These are phyloP conservation scores for Anastrepha ludens DNA, from an alignment of 1,140 invertebrate species.

Conservation along the genomic window DNA sequence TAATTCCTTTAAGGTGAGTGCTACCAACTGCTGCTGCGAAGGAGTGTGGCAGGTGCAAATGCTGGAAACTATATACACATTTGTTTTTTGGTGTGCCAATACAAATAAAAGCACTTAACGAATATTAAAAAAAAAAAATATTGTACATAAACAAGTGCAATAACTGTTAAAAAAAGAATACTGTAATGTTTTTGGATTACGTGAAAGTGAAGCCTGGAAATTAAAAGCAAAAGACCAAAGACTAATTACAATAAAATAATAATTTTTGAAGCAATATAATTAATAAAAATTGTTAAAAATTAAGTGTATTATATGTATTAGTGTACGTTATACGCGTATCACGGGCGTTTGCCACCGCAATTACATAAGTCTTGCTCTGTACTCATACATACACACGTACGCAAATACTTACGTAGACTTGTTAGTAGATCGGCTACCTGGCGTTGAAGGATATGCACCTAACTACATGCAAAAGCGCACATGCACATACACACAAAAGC, in stretches of 20 bases:
- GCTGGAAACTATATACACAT: background rate
- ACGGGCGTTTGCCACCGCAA: conserved; percentile 1
- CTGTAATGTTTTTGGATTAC: background rate
- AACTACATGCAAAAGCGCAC: background rate
- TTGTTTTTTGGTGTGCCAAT: too few relatives aligned
- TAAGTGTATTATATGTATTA: background rate
- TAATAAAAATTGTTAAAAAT: background rate
- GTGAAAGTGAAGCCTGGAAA: background rate
- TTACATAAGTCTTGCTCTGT: conserved; percentile 22
- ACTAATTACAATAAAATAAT: background rate
- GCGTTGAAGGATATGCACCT: background rate
- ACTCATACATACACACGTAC: background rate
- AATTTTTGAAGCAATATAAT: background rate
- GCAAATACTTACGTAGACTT: background rate
- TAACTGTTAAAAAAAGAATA: background rate
- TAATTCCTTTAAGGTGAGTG: conserved; percentile 75
- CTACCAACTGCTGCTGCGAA: background rate
- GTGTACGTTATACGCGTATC: background rate
- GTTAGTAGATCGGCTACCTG: conserved; percentile 12
- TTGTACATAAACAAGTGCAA: background rate
- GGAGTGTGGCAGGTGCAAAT: conserved; percentile 16
- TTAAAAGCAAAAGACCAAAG: too few relatives aligned
- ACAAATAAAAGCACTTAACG: background rate
- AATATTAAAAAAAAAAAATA: background rate
- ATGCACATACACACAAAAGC: background rate